Evolutionary conservation across 2,113 vertebrate species (phyloP).

Genomic region (Oncorhynchus mykiss): DNA sequence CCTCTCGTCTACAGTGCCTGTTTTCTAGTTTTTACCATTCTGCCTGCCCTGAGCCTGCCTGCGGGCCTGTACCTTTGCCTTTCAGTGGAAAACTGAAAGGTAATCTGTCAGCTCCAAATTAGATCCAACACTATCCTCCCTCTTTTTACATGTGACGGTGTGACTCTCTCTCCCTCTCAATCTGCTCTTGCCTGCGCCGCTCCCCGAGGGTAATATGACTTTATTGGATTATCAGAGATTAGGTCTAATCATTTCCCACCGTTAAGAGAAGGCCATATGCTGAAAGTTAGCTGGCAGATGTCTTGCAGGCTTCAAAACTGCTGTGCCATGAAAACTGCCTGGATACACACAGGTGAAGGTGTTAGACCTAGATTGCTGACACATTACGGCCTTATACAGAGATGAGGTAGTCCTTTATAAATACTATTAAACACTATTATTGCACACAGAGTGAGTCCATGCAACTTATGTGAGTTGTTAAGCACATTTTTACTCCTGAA

Average conservation of each 20-base stretch:
- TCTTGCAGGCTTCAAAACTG: slow-evolving; percentile 8
- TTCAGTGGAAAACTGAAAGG: background rate
- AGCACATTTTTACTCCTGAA: too few species aligned
- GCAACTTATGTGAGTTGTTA: too few species aligned
- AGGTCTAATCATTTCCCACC: slow-evolving; percentile 62
- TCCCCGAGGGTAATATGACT: slow-evolving; percentile 35
- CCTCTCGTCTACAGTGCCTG: too few species aligned
- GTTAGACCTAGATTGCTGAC: too few species aligned
- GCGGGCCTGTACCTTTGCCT: too few species aligned
- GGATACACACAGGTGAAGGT: background rate
- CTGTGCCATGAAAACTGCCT: slow-evolving; percentile 16
- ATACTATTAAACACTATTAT: too few species aligned
- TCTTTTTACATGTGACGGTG: too few species aligned
- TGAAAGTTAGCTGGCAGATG: slow-evolving; percentile 38
- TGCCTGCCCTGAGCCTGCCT: too few species aligned
- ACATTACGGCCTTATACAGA: too few species aligned
- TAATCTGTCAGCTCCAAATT: slow-evolving; percentile 2
- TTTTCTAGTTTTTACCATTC: too few species aligned
- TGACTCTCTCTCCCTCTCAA: slow-evolving; percentile 8
- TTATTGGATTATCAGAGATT: slow-evolving; percentile 69
- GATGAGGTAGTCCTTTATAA: too few species aligned
- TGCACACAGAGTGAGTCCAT: too few species aligned
- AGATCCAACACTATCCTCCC: background rate
- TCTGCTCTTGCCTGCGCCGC: slow-evolving; percentile 9
- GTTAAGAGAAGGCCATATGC: slow-evolving; percentile 52